Base-by-base conservation (phyloP, 2,797 vertebrate species). In the Betta splendens region DNA sequence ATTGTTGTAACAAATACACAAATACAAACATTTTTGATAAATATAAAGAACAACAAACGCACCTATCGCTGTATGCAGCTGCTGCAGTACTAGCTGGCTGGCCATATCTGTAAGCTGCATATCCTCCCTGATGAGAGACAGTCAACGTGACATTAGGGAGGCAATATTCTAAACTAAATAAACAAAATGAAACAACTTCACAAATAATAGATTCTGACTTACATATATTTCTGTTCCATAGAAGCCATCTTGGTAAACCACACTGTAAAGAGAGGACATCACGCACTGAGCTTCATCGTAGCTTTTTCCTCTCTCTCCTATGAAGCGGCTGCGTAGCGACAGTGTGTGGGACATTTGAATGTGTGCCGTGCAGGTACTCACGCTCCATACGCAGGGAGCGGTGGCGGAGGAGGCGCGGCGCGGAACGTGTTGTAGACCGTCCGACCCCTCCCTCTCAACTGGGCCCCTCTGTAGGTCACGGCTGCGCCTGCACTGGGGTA, bases 371-470 rank as follows among this genome's bases (percentile, higher is more conserved):
- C 23, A 26, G 21, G 5, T 36, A 96, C 95, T 96, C 90, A 97
- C 95, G 95, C 91, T 91, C 95, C 95, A 0, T 98, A 97, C 66
- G 95, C 77, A 16, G 95, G 95, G 80, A 98, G 95, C 58, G 95
- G 94, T 0, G 95, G 95, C 0, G 95, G 95, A 0, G 95, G 95
- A 0, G 95, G 95, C 0, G 94, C 95, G 0, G 95, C 94, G 0
- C 95, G 93, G 89, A 98, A 96, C 1, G 94, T 94, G 79, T 95
- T 97, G 83, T 97, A 98, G 67, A 96, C 91, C 0, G 95, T 93
- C 0, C 95, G 92, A 51, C 95, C 95, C 82, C 95, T 92, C 65
- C 95, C 95, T 89, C 95, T 89, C 65, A 97, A 87, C 77, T 98
- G 95, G 1, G 94, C 92, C 52, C 95, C 95, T 86, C 95, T 87